These are phyloP conservation scores for Tragelaphus imberbis DNA, from an alignment of 2,113 vertebrate genomes.

Conservation along the genomic window DNA sequence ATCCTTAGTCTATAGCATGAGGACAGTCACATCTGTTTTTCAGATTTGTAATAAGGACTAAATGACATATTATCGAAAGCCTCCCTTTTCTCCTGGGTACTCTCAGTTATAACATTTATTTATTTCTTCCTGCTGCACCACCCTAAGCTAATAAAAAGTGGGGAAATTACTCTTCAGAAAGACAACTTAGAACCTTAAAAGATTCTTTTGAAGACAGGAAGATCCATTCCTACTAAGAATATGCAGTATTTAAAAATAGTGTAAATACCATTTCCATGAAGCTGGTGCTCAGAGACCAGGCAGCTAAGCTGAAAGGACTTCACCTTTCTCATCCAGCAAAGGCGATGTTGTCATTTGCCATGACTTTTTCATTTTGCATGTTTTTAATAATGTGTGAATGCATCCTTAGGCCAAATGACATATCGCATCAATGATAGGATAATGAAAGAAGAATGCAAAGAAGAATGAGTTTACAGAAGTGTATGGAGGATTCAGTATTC, in stretches of 20 bases:
- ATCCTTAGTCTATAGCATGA: neutral
- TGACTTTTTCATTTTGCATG: neutral
- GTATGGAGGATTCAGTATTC: neutral
- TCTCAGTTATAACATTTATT: neutral
- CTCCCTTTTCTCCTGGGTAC: neutral
- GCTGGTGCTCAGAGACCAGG: neutral
- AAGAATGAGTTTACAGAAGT: neutral
- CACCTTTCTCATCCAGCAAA: neutral
- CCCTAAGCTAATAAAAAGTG: neutral
- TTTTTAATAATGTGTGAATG: neutral
- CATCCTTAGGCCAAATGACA: neutral
- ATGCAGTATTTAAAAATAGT: neutral
- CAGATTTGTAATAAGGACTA: neutral
- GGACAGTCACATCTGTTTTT: neutral
- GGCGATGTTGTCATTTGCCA: neutral
- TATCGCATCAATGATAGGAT: neutral
- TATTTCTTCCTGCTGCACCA: neutral
- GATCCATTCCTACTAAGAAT: neutral
- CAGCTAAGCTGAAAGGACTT: neutral
- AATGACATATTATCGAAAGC: neutral
- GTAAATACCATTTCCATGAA: neutral
- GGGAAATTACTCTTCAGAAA: neutral
- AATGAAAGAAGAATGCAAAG: neutral
- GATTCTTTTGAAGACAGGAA: neutral
- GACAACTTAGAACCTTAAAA: neutral